phyloP scores from a whole-genome alignment of 1,140 invertebrate genomes.

The Heliconius nattereri region DNA sequence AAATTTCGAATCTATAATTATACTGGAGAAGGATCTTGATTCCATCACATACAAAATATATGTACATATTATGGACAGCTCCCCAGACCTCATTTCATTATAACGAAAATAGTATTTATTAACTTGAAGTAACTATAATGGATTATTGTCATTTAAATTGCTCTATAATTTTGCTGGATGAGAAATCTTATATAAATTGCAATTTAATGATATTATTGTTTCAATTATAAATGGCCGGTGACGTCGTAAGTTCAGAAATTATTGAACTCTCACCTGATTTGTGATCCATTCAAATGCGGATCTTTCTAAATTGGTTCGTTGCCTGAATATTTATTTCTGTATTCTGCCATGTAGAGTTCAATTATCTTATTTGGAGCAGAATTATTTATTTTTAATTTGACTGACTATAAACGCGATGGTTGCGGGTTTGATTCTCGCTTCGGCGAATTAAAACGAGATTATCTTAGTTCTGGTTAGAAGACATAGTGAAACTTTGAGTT shows the following conservation, averaged over 20 bases:
- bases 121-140: neutral
- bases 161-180: slow-evolving; percentile 2
- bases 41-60: too few relatives aligned
- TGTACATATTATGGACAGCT: too few relatives aligned
- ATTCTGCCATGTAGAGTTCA: neutral
- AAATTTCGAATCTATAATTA: too few relatives aligned
- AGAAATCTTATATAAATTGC: slow-evolving; percentile 7
- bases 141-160: slow-evolving; percentile 9
- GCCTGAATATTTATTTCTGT: slow-evolving; percentile 15
- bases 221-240: slow-evolving; percentile 44
- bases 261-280: slow-evolving; percentile 37
- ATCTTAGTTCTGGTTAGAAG: too few relatives aligned
- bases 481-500: too few relatives aligned
- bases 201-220: slow-evolving; percentile 45
- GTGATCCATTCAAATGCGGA: slow-evolving; percentile 22
- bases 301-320: slow-evolving; percentile 18
- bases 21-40: too few relatives aligned
- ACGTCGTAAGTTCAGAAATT: slow-evolving; percentile 43
- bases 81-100: neutral
- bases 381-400: too few relatives aligned
- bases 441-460: too few relatives aligned
- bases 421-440: too few relatives aligned
- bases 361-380: too few relatives aligned
- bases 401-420: too few relatives aligned
- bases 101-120: neutral